Conservation (phyloP, 2,113 vertebrate genomes). For the Verasper variegatus region DNA sequence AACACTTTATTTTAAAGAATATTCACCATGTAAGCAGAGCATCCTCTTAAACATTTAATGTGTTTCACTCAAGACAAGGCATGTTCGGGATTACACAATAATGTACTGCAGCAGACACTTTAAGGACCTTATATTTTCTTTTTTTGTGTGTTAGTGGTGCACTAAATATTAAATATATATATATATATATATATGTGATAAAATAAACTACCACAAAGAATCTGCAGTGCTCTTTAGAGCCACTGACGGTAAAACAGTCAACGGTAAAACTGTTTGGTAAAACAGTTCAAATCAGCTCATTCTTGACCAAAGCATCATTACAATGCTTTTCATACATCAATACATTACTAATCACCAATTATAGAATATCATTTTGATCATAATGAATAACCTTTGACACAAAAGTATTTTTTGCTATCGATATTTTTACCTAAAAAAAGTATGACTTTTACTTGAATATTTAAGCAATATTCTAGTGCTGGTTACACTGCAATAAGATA, state of each 20-base stretch:
- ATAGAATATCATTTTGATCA: not conserved
- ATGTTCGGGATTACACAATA: too few species aligned
- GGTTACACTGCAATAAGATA: not conserved
- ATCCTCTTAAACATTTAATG: too few species aligned
- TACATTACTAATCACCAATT: not conserved
- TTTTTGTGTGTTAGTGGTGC: too few species aligned
- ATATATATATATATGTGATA: too few species aligned
- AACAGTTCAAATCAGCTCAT: not conserved
- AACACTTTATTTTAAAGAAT: too few species aligned
- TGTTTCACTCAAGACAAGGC: too few species aligned
- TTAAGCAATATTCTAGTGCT: not conserved
- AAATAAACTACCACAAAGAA: too few species aligned
- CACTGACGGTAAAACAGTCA: not conserved
- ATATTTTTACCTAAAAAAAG: not conserved
- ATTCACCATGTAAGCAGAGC: too few species aligned
- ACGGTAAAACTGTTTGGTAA: too few species aligned
- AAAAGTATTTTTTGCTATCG: not conserved
- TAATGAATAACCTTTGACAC: not conserved
- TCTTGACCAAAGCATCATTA: not conserved
- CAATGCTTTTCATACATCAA: not conserved
- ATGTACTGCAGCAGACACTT: not conserved
- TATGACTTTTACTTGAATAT: not conserved
- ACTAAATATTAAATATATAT: too few species aligned
- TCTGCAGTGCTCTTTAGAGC: not conserved
- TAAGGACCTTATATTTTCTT: not conserved